Evolutionary conservation across 2,113 vertebrate genomes (phyloP).

Genomic region (Oxyruncus cristatus): DNA sequence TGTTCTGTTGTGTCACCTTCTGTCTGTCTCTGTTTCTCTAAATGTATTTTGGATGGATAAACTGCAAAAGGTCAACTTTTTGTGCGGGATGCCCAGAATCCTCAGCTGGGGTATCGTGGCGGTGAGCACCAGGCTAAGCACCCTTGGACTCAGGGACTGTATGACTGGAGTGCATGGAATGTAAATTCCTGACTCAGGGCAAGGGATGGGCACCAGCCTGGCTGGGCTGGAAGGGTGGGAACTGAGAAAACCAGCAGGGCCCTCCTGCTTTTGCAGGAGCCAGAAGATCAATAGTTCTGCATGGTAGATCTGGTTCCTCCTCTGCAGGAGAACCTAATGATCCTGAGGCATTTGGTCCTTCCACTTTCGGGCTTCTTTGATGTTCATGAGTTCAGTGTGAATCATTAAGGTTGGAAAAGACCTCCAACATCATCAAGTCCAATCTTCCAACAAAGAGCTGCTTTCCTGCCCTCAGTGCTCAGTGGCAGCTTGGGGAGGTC

Average conservation of each 20-base stretch:
- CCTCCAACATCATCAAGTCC: not conserved
- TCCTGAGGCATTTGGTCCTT: not conserved
- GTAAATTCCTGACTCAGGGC: not conserved
- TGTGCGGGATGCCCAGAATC: not conserved
- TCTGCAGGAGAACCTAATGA: not conserved
- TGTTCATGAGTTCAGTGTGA: not conserved
- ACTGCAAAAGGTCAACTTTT: not conserved
- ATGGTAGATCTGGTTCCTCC: not conserved
- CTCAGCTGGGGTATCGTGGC: not conserved
- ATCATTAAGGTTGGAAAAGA: not conserved
- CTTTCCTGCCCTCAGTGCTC: not conserved
- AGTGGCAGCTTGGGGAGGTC: not conserved
- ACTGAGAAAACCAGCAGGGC: not conserved
- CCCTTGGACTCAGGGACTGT: not conserved
- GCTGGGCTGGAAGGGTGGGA: not conserved
- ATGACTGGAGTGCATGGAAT: not conserved
- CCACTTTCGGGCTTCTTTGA: not conserved
- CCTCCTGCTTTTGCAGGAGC: not conserved
- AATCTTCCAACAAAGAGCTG: not conserved
- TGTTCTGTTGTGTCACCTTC: too few species aligned
- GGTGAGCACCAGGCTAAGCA: not conserved
- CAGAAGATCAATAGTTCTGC: not conserved
- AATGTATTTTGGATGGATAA: not conserved
- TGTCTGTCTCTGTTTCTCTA: not conserved
- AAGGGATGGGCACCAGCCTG: not conserved